Percentiles rank a stretch among this genome's conserved stretches.
Evolutionary conservation across 2,888 invertebrate species (phyloP).

Genomic region (Arctia plantaginis): DNA sequence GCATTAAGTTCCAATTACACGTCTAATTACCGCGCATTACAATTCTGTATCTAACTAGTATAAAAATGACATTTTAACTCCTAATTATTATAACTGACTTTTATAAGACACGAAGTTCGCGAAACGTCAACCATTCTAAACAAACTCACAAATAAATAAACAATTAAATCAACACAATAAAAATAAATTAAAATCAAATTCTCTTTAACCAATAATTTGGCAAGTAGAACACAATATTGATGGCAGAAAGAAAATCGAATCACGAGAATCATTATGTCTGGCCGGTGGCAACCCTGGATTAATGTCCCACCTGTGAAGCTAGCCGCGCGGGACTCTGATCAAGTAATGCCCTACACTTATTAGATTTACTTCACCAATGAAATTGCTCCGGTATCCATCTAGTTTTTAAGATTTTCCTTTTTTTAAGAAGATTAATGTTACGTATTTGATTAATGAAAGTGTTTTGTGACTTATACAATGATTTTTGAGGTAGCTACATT

Average conservation of each 20-base stretch:
- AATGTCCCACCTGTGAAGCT: conserved; percentile 44
- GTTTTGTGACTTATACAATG: neutral
- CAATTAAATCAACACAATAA: neutral
- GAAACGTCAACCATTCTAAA: neutral
- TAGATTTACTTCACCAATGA: conserved; percentile 46
- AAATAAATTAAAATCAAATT: neutral
- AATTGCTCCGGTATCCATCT: conserved; percentile 32
- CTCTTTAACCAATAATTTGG: neutral
- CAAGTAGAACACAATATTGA: conserved; percentile 36
- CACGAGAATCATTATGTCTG: conserved; percentile 47
- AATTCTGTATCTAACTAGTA: no score
- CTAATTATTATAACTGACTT: neutral
- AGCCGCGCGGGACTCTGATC: conserved; percentile 40
- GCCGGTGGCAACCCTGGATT: conserved; percentile 35
- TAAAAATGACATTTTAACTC: no score
- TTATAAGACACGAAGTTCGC: neutral
- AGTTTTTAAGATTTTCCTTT: conserved; percentile 20
- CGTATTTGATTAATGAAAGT: neutral
- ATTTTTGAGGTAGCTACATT: neutral
- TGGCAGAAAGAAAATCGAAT: conserved; percentile 40
- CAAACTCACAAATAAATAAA: neutral
- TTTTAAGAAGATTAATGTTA: conserved; percentile 16
- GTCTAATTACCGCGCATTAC: no score
- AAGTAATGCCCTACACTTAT: conserved; percentile 41
- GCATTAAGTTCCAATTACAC: neutral